phyloP scores from a whole-genome alignment of 2,797 vertebrate genomes.

The Fratercula arctica region DNA sequence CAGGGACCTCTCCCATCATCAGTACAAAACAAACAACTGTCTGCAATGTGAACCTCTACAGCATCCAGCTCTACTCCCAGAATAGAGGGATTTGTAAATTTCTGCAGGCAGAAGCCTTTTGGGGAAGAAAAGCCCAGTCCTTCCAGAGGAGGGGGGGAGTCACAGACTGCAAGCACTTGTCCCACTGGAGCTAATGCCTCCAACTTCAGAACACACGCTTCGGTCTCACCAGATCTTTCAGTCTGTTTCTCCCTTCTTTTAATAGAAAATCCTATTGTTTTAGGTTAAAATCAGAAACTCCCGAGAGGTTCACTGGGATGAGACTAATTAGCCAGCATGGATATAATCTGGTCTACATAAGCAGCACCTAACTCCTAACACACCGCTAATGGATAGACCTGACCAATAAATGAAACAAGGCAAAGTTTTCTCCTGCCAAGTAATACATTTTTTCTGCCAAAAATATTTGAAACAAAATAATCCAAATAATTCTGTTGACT shows the following conservation, averaged over 20 bases:
- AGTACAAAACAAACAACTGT: neutral
- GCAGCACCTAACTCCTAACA: neutral
- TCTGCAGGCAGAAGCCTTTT: neutral
- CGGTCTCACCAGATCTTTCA: neutral
- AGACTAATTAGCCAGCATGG: neutral
- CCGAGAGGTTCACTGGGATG: neutral
- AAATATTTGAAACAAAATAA: conserved; percentile 7
- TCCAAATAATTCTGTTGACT: conserved; percentile 6
- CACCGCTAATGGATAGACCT: neutral
- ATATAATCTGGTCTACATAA: neutral
- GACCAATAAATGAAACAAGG: neutral
- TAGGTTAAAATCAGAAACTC: neutral
- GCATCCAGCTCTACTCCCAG: neutral
- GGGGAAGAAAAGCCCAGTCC: neutral
- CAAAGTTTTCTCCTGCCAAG: conserved; percentile 9
- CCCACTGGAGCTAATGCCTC: neutral
- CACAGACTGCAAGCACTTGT: neutral
- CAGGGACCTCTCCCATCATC: neutral
- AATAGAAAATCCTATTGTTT: neutral
- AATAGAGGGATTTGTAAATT: neutral
- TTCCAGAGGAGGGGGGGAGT: neutral
- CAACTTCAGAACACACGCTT: neutral
- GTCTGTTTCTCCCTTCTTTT: neutral
- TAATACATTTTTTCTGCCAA: conserved; percentile 22
- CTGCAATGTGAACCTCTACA: neutral